Conservation (phyloP, 2,113 vertebrate species). For the Pao palembangensis region DNA sequence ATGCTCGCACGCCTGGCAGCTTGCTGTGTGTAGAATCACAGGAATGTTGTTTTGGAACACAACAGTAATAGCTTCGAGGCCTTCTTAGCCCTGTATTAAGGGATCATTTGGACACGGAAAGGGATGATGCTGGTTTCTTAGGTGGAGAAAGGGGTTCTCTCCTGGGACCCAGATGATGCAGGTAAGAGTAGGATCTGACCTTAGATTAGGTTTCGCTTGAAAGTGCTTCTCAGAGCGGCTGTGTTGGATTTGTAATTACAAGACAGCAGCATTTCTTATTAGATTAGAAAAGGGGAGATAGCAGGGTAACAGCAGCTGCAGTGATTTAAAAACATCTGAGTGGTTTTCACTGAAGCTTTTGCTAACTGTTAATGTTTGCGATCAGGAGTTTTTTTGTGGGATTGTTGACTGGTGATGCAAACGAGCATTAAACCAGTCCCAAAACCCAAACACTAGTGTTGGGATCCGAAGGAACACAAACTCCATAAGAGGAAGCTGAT, state of each 20-base stretch:
- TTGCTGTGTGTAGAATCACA: constrained; percentile 31
- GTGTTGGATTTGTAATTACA: not conserved
- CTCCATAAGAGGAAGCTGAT: no score
- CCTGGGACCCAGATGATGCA: constrained; percentile 31
- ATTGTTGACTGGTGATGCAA: not conserved
- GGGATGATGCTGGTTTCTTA: constrained; percentile 6
- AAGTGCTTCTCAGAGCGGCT: not conserved
- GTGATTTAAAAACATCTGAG: not conserved
- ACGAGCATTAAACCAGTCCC: not conserved
- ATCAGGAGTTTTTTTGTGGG: no score
- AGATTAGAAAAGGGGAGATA: not conserved
- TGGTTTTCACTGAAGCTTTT: no score
- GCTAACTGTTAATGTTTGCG: no score
- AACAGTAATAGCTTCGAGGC: constrained; percentile 13
- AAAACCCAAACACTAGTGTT: not conserved
- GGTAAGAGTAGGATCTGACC: constrained; percentile 6
- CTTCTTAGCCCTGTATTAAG: constrained; percentile 11
- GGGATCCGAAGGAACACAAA: not conserved
- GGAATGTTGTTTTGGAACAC: constrained; percentile 61
- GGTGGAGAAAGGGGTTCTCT: constrained; percentile 14
- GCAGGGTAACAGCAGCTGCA: not conserved
- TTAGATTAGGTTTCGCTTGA: not conserved
- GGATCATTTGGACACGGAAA: constrained; percentile 5
- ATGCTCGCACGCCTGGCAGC: constrained; percentile 12
- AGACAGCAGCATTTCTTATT: not conserved